Evolutionary conservation across 2,888 invertebrate genomes (phyloP).

Genomic region (Leptothorax acervorum): DNA sequence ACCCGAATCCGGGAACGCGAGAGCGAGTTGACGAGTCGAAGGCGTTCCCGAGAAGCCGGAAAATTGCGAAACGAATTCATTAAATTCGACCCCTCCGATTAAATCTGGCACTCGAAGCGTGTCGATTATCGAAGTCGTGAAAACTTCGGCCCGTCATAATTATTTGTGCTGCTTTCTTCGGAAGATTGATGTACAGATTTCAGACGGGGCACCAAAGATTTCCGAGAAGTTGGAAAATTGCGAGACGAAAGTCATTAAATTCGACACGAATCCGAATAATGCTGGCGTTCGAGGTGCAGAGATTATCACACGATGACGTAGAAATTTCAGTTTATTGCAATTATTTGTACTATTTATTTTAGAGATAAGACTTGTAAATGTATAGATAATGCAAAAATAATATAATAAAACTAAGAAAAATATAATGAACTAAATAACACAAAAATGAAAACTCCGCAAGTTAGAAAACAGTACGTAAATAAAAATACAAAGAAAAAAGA

Average conservation of each 20-base stretch:
- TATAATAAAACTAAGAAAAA: neutral
- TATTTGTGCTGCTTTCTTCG: slow-evolving; percentile 42
- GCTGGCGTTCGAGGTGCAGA: neutral
- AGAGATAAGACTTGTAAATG: neutral
- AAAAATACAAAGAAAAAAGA: neutral
- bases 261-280: neutral
- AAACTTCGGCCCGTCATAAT: slow-evolving; percentile 48
- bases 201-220: neutral
- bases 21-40: slow-evolving; percentile 19
- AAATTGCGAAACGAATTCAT: slow-evolving; percentile 55
- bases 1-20: slow-evolving; percentile 29
- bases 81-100: slow-evolving; percentile 50
- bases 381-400: neutral
- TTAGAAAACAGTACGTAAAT: neutral
- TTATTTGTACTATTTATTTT: slow-evolving; percentile 1
- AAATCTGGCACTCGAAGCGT: slow-evolving; percentile 43
- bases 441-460: neutral
- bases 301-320: neutral
- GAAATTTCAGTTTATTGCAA: neutral
- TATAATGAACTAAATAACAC: neutral
- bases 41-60: slow-evolving; percentile 35
- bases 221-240: slow-evolving; percentile 12
- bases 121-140: slow-evolving; percentile 47
- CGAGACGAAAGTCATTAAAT: slow-evolving; percentile 29
- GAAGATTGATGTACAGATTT: slow-evolving; percentile 31